Percentiles rank a stretch among this genome's conserved stretches.
Conservation (phyloP, 2,113 vertebrate species). For the Corythoichthys intestinalis region DNA sequence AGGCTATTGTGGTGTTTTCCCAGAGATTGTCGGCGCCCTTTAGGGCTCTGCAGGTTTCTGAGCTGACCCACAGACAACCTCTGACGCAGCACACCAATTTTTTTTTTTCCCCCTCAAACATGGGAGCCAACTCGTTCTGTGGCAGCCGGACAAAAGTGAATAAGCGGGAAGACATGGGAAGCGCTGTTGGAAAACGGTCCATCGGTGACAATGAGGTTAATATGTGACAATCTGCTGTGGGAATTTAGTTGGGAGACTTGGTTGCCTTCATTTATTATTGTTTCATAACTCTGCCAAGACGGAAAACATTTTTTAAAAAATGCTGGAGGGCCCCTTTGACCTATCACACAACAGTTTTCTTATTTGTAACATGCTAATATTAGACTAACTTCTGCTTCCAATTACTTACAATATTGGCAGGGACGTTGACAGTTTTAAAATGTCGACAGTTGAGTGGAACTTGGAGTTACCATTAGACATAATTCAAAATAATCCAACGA, state of each 20-base stretch:
- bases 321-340: too few species aligned
- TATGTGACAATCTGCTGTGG: slow-evolving; percentile 62
- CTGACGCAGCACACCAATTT: slow-evolving; percentile 35
- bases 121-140: slow-evolving; percentile 38
- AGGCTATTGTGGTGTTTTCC: slow-evolving; percentile 49
- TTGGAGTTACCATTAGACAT: slow-evolving; percentile 11
- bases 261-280: slow-evolving; percentile 61
- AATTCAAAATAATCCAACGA: slow-evolving; percentile 27
- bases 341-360: too few species aligned
- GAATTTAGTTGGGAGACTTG: slow-evolving; percentile 44
- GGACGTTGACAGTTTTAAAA: too few species aligned
- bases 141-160: slow-evolving; percentile 53
- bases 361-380: too few species aligned
- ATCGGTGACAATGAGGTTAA: slow-evolving; percentile 60
- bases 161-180: slow-evolving; percentile 38
- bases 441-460: too few species aligned
- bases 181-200: slow-evolving; percentile 35
- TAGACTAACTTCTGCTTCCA: too few species aligned
- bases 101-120: slow-evolving; percentile 31
- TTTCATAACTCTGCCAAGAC: slow-evolving; percentile 44
- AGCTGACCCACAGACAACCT: slow-evolving; percentile 65
- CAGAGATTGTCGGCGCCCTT: slow-evolving; percentile 55
- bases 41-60: slow-evolving; percentile 51
- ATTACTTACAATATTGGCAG: too few species aligned
- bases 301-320: slow-evolving; percentile 12